A percentile compares a stretch with the other conserved stretches of the same genome.
phyloP scores from a whole-genome alignment of 1,140 invertebrate genomes.

The Argopecten irradians region DNA sequence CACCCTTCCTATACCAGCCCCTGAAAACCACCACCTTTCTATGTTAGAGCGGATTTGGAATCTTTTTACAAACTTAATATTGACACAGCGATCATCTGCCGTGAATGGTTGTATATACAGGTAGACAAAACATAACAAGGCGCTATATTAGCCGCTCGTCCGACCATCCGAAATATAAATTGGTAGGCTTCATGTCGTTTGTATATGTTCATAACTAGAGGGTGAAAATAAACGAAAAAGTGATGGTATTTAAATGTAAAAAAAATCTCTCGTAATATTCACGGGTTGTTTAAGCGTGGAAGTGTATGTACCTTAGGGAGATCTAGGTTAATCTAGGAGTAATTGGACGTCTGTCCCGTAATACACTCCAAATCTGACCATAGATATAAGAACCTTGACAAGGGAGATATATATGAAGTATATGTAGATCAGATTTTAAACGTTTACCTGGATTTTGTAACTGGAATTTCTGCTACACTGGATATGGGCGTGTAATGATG shows the following conservation, averaged over 20 bases:
- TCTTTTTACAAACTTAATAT: not conserved
- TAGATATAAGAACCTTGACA: not conserved
- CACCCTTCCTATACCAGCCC: too few relatives aligned
- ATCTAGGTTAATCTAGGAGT: not conserved
- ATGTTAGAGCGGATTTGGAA: not conserved
- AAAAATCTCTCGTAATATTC: not conserved
- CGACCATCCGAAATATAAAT: not conserved
- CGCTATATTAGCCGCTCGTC: not conserved
- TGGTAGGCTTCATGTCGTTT: not conserved
- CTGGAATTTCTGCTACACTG: not conserved
- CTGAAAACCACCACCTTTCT: not conserved
- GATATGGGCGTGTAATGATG: not conserved
- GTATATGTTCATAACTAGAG: not conserved
- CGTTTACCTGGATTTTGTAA: not conserved
- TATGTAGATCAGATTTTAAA: not conserved
- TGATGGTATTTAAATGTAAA: constrained; percentile 23
- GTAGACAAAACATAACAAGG: not conserved
- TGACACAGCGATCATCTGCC: not conserved
- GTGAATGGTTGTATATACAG: not conserved
- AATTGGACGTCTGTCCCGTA: not conserved
- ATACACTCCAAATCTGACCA: not conserved
- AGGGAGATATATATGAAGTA: not conserved
- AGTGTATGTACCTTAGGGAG: not conserved
- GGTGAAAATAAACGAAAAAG: constrained; percentile 20
- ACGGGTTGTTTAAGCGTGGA: not conserved